Percentiles rank a stretch among this genome's conserved stretches.
Evolutionary conservation across 2,113 vertebrate species (phyloP).

Genomic region (Tachysurus fulvidraco): DNA sequence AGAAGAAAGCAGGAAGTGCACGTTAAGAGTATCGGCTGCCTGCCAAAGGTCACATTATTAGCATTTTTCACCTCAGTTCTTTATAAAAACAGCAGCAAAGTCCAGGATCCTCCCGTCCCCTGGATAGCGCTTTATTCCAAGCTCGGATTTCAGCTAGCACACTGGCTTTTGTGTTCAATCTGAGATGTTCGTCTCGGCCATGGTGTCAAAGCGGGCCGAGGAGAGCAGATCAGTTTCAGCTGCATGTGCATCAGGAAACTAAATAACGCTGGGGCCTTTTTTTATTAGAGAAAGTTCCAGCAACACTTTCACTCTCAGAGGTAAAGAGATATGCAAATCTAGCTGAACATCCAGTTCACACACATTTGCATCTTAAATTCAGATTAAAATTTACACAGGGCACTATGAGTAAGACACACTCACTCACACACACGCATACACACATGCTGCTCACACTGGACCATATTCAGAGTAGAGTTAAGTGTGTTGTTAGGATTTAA

Average conservation of each 20-base stretch:
- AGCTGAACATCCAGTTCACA: conserved; percentile 24
- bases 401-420: neutral
- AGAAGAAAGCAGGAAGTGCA: conserved; percentile 37
- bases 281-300: conserved; percentile 7
- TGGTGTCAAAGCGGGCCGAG: conserved; percentile 42
- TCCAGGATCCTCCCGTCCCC: conserved; percentile 45
- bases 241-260: conserved; percentile 54
- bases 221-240: conserved; percentile 47
- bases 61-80: conserved; percentile 66
- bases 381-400: conserved; percentile 21
- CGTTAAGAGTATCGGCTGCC: conserved; percentile 59
- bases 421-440: neutral
- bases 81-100: conserved; percentile 35
- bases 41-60: conserved; percentile 72
- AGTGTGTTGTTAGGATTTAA: neutral
- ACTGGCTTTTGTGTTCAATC: conserved; percentile 64
- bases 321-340: conserved; percentile 32
- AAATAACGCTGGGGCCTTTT: conserved; percentile 52
- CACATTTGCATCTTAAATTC: conserved; percentile 54
- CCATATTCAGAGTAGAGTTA: neutral
- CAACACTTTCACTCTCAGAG: conserved; percentile 60
- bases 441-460: neutral
- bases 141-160: conserved; percentile 66
- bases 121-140: conserved; percentile 64
- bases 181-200: conserved; percentile 51